Evolutionary conservation across 37 sponge, comb jelly and placozoan genomes (phyloP), one percentile per base, ranked within the genome.

Genomic region (Chondrilla cf. caribensis): DNA sequence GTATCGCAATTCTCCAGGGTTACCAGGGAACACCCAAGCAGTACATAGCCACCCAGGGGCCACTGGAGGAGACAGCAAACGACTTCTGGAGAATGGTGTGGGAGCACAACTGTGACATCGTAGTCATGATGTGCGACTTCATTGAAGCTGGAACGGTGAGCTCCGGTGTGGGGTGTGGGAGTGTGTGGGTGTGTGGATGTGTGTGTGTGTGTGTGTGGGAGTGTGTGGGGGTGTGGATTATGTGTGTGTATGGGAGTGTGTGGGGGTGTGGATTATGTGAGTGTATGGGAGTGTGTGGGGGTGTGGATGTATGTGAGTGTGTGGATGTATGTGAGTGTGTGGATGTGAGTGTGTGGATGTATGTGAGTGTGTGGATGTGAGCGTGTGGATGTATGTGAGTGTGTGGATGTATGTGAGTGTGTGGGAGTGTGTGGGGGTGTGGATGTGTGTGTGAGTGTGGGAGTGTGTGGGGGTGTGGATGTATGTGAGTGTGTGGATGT

Each of bases 31-130:
- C 79, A 0, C 75, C 78, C 33, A 78, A 78, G 37, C 79, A 81
- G 73, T 88, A 88, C 78, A 84, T 88, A 19, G 89, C 89, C 38
- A 84, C 89, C 54, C 89, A 88, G 37, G 89, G 84, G 0, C 89
- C 89, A 11, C 58, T 88, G 80, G 84, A 78, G 38, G 75, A 73
- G 25, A 88, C 89, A 0, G 28, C 84, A 18, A 60, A 78, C 54
- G 89, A 88, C 35, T 88, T 88, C 81, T 88, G 89, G 89, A 78
- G 84, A 32, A 88, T 88, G 89, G 54, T 79, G 18, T 88, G 89
- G 89, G 89, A 88, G 80, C 80, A 88, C 54, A 84, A 66, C 7
- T 60, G 38, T 31, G 79, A 78, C 19, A 64, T 79, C 29, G 84
- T 88, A 41, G 55, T 82, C n/a, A 88, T 88, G 89, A 79, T 71